phyloP scores from a whole-genome alignment of 2,113 vertebrate species.

The Etheostoma spectabile region DNA sequence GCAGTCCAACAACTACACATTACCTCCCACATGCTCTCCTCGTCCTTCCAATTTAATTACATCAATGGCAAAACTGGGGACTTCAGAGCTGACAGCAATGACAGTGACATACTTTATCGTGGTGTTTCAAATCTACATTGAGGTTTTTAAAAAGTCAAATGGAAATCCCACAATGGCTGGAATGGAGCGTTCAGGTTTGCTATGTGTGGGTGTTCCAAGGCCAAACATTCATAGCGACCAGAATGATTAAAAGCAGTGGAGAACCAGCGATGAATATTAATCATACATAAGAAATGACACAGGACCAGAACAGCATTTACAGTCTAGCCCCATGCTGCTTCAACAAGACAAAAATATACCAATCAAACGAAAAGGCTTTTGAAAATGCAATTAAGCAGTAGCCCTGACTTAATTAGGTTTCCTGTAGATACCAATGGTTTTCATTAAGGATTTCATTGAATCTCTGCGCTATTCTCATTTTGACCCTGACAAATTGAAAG shows the following conservation, averaged over 20 bases:
- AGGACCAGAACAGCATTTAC: conserved; percentile 47
- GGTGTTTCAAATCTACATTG: conserved; percentile 49
- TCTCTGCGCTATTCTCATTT: conserved; percentile 60
- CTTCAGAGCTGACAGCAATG: conserved; percentile 11
- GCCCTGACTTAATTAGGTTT: conserved; percentile 74
- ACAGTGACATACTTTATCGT: conserved; percentile 42
- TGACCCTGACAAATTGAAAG: conserved; percentile 64
- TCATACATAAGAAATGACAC: conserved; percentile 64
- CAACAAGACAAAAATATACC: conserved; percentile 61
- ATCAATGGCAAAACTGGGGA: conserved; percentile 20
- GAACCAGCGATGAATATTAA: conserved; percentile 68
- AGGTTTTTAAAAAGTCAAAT: conserved; percentile 55
- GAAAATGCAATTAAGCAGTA: conserved; percentile 77
- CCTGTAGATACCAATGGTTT: conserved; percentile 73
- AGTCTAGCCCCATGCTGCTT: conserved; percentile 33
- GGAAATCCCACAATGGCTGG: conserved; percentile 59
- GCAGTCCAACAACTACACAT: conserved; percentile 24
- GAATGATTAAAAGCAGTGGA: conserved; percentile 69
- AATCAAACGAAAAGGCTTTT: conserved; percentile 71
- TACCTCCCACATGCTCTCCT: conserved; percentile 26
- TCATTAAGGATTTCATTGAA: conserved; percentile 73
- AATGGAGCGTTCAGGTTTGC: conserved; percentile 49
- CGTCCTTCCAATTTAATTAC: conserved; percentile 10
- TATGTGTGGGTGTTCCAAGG: conserved; percentile 65
- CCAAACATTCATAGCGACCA: conserved; percentile 70